Evolutionary conservation across 2,797 vertebrate species (phyloP), one percentile per base, ranked within the genome.

Genomic region (Tapera naevia): DNA sequence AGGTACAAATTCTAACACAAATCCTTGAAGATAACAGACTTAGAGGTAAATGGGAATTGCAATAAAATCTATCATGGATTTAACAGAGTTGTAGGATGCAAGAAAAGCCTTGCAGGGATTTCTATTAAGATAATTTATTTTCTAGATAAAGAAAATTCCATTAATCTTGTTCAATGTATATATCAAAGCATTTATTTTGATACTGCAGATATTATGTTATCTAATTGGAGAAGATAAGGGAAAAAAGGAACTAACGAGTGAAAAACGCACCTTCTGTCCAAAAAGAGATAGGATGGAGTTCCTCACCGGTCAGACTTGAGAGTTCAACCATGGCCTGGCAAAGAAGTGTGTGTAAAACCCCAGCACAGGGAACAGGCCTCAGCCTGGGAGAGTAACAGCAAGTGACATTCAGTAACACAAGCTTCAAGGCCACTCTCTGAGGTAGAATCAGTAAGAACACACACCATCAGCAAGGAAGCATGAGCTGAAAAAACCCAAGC

Each of bases 111-210:
- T 90, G 39, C 35, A 86, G 33, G 64, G 32, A 86, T 80, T 95
- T 84, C 65, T 75, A 69, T 72, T 69, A 81, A 75, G 58, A 86
- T 86, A 88, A 81, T 81, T 94, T 90, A 79, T 56, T 90, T 91
- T 86, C 58, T 75, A 86, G 83, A 76, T 86, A 79, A 90, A 95
- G 80, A 94, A 86, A 94, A 88, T 54, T 57, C n/a, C 30, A 48
- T 28, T 4, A 50, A 54, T 91, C 37, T 72, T 39, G 30, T 69
- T 91, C 69, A 32, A 54, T 19, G 17, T 54, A 60, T 50, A 53
- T 64, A 89, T 73, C 81, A 70, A 89, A 84, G 28, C n/a, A 75
- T 79, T 88, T 76, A 9, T 88, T 88, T 81, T 75, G 56, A 84
- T 79, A 72, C 12, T 67, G 58, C 11, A 86, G 54, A 33, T 89